Evolutionary conservation across 2,888 invertebrate species (phyloP).

Genomic region (Tanypteryx hageni): DNA sequence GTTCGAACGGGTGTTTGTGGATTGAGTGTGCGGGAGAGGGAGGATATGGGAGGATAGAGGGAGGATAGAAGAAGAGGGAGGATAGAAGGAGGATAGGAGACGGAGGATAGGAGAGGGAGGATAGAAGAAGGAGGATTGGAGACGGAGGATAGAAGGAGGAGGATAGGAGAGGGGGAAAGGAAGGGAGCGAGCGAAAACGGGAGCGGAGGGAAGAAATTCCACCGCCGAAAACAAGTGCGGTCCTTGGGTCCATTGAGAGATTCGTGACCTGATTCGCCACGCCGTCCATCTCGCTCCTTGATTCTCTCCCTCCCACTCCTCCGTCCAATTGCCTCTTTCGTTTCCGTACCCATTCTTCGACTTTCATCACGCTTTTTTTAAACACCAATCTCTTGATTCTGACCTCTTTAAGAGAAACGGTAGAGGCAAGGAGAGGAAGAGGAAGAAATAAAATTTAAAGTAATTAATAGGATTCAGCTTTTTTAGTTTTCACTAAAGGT

Average conservation of each 20-base stretch:
- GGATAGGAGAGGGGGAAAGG: not conserved
- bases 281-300: not conserved
- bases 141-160: not conserved
- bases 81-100: not conserved
- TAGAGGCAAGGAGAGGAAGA: too few relatives aligned
- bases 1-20: not conserved
- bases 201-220: not conserved
- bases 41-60: not conserved
- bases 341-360: too few relatives aligned
- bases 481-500: too few relatives aligned
- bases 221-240: not conserved
- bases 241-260: not conserved
- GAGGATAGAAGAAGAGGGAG: not conserved
- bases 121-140: not conserved
- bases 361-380: too few relatives aligned
- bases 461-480: too few relatives aligned
- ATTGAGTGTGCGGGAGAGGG: too few relatives aligned
- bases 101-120: not conserved
- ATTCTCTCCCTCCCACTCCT: not conserved
- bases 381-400: too few relatives aligned
- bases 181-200: not conserved
- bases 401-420: too few relatives aligned
- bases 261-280: conserved; percentile 23
- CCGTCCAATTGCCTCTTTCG: too few relatives aligned
- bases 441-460: too few relatives aligned